Percentiles rank a stretch among this genome's conserved stretches.
These are phyloP conservation scores for Pseudolaguvia tuberculata DNA, from an alignment of 2,113 vertebrate genomes.

Conservation along the genomic window DNA sequence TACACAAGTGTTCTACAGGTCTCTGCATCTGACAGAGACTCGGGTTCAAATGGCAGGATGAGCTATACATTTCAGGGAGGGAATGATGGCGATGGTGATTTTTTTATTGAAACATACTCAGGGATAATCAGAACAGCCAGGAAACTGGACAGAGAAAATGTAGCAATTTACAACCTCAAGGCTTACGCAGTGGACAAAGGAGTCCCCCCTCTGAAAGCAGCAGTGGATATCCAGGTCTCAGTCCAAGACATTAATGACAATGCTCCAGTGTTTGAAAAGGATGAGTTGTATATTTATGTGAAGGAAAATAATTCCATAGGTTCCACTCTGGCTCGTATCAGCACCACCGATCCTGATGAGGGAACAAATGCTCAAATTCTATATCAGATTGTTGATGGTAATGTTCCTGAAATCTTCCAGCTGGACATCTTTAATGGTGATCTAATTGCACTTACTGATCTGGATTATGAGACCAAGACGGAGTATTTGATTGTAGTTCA, in stretches of 20 bases:
- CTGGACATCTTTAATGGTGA: conserved; percentile 82
- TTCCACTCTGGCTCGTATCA: conserved; percentile 76
- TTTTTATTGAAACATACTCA: conserved; percentile 82
- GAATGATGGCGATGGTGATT: conserved; percentile 81
- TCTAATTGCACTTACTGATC: conserved; percentile 76
- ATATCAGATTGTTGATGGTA: conserved; percentile 86
- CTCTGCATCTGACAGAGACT: conserved; percentile 79
- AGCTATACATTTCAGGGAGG: conserved; percentile 82
- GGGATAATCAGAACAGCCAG: conserved; percentile 81
- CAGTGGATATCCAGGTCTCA: conserved; percentile 75
- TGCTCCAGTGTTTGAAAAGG: conserved; percentile 80
- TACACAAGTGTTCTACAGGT: conserved; percentile 83
- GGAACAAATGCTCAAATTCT: conserved; percentile 84
- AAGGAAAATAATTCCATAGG: conserved; percentile 82
- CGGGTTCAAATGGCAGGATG: conserved; percentile 78
- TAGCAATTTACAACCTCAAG: conserved; percentile 74
- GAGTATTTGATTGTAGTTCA: conserved; percentile 83
- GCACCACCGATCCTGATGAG: conserved; percentile 76
- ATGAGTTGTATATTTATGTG: conserved; percentile 78
- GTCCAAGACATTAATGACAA: conserved; percentile 84
- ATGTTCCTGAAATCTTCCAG: conserved; percentile 82
- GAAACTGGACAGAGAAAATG: conserved; percentile 79
- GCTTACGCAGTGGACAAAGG: conserved; percentile 81
- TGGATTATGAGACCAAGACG: conserved; percentile 77
- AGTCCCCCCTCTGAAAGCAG: conserved; percentile 72